Conservation (phyloP, 2,888 invertebrate genomes). For the Stenchaetothrips biformis region DNA sequence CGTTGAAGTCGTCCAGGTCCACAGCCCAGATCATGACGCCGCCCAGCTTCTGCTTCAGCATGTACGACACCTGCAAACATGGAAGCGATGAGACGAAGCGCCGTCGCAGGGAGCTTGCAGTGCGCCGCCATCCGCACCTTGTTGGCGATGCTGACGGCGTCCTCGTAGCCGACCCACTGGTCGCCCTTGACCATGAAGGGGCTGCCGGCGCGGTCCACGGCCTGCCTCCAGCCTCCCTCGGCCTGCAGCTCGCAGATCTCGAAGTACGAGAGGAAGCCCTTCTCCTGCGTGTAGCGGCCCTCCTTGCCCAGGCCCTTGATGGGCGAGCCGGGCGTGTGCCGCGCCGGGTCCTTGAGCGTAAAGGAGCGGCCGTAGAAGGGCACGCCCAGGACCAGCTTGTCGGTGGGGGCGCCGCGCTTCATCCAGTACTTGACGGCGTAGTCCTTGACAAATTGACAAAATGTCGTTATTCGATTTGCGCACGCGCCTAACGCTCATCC, state of each 20-base stretch:
- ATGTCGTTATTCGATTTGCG: too few species aligned
- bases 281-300: constrained; percentile 62
- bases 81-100: constrained; percentile 29
- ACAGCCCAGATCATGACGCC: constrained; percentile 67
- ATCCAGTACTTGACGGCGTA: constrained; percentile 78
- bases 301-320: constrained; percentile 59
- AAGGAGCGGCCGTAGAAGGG: constrained; percentile 79
- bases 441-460: constrained; percentile 44
- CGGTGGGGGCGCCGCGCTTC: constrained; percentile 68
- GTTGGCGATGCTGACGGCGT: constrained; percentile 57
- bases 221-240: constrained; percentile 52
- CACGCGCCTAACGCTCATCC: too few species aligned
- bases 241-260: constrained; percentile 59
- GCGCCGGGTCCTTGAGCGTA: constrained; percentile 54
- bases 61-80: constrained; percentile 56
- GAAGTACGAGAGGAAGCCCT: constrained; percentile 66
- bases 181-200: constrained; percentile 62
- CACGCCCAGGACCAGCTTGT: constrained; percentile 77
- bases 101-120: background rate
- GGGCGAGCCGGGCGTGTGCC: constrained; percentile 54
- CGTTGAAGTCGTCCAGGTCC: constrained; percentile 74
- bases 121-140: constrained; percentile 51
- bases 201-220: constrained; percentile 59
- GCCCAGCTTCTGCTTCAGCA: constrained; percentile 52
- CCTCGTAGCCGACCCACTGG: constrained; percentile 79